Conservation (phyloP, 1,140 invertebrate genomes). For the Caligus rogercresseyi region DNA sequence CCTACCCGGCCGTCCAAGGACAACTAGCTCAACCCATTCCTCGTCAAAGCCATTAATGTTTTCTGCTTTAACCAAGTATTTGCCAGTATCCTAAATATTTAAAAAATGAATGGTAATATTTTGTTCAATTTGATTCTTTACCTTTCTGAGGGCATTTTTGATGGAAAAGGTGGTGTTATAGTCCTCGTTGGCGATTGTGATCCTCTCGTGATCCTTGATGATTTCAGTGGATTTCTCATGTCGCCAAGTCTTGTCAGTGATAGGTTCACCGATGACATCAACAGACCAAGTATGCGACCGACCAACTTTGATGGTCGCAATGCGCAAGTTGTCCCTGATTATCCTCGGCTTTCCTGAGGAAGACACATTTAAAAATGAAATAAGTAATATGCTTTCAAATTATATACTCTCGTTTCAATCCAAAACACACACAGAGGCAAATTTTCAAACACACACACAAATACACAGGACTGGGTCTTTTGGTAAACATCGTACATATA, state of each 20-base stretch:
- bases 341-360: conserved; percentile 31
- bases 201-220: conserved; percentile 57
- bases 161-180: conserved; percentile 77
- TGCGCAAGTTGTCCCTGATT: conserved; percentile 69
- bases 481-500: no score
- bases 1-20: conserved; percentile 59
- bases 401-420: not conserved
- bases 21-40: conserved; percentile 74
- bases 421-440: not conserved
- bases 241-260: conserved; percentile 64
- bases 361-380: conserved; percentile 21
- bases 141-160: conserved; percentile 53
- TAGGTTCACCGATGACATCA: conserved; percentile 70
- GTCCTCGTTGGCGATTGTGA: conserved; percentile 68
- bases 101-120: not conserved
- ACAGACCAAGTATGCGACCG: conserved; percentile 81
- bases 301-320: conserved; percentile 59
- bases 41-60: conserved; percentile 74
- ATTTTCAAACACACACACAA: no score
- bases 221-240: conserved; percentile 58
- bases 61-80: conserved; percentile 69
- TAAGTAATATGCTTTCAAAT: no score
- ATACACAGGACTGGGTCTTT: no score
- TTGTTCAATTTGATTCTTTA: not conserved
- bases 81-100: conserved; percentile 50